Percentiles rank a stretch among this genome's conserved stretches.
phyloP scores from a whole-genome alignment of 2,797 vertebrate species.

The Pseudopleuronectes americanus region DNA sequence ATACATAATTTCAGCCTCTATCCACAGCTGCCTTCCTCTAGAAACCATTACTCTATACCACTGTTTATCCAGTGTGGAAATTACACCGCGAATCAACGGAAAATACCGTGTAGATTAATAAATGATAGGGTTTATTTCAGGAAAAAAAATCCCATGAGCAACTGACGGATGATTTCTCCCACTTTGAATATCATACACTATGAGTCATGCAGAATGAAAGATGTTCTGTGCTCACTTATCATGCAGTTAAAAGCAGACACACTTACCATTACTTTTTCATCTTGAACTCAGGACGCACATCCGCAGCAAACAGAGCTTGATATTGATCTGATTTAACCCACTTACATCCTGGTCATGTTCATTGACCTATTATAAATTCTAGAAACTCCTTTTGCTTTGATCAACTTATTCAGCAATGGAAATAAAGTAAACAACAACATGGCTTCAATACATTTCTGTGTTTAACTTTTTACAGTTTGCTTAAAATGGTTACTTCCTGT shows the following conservation, averaged over 20 bases:
- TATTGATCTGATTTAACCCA: neutral
- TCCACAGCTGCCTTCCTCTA: neutral
- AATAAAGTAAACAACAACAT: too few relatives aligned
- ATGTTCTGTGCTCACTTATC: neutral
- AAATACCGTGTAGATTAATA: constrained; percentile 33
- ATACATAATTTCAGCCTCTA: constrained; percentile 28
- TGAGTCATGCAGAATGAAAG: constrained; percentile 30
- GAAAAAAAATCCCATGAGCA: constrained; percentile 20
- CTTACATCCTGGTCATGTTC: constrained; percentile 1
- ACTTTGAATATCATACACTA: constrained; percentile 11
- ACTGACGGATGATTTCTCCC: constrained; percentile 10
- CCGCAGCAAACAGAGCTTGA: constrained; percentile 5
- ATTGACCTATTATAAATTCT: neutral
- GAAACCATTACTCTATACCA: neutral
- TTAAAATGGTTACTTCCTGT: too few relatives aligned
- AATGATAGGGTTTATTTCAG: constrained; percentile 37
- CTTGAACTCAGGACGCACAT: too few relatives aligned
- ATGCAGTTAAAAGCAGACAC: too few relatives aligned
- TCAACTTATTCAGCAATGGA: too few relatives aligned
- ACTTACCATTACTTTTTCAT: too few relatives aligned
- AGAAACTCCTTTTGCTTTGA: too few relatives aligned
- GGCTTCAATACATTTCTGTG: too few relatives aligned
- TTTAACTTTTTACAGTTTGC: too few relatives aligned
- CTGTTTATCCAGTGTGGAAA: constrained; percentile 1
- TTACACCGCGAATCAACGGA: constrained; percentile 20